phyloP scores from a whole-genome alignment of 2,113 vertebrate species.

The Choloepus hoffmanni region DNA sequence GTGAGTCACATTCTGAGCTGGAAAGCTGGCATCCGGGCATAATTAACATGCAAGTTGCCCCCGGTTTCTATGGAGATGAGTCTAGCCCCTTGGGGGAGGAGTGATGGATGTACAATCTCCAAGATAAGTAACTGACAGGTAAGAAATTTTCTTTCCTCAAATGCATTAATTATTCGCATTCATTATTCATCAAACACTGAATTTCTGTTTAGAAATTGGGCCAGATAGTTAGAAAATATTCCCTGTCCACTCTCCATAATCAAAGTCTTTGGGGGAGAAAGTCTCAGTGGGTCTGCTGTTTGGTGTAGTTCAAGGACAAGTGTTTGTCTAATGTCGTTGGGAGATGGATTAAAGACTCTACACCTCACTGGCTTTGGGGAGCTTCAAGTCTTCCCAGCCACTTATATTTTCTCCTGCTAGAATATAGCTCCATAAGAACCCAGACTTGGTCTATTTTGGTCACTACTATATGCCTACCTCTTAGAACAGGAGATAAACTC shows the following conservation, averaged over 20 bases:
- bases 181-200: constrained; percentile 79
- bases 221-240: constrained; percentile 62
- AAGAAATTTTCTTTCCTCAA: constrained; percentile 79
- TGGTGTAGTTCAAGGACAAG: constrained; percentile 6
- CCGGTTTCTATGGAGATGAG: constrained; percentile 84
- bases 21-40: constrained; percentile 70
- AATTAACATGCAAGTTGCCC: constrained; percentile 81
- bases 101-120: constrained; percentile 80
- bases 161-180: constrained; percentile 82
- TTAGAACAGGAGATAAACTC: not conserved
- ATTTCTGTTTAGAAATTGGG: constrained; percentile 76
- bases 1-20: constrained; percentile 74
- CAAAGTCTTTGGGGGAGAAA: constrained; percentile 3
- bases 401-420: not conserved
- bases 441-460: not conserved
- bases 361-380: not conserved
- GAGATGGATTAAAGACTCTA: constrained; percentile 30
- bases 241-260: constrained; percentile 19
- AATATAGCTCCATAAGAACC: not conserved
- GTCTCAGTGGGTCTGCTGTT: constrained; percentile 24
- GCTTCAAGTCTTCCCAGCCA: not conserved
- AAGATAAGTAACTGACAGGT: constrained; percentile 83
- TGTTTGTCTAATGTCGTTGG: not conserved
- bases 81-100: constrained; percentile 70
- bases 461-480: not conserved